Evolutionary conservation across 2,888 invertebrate genomes (phyloP).

Genomic region (Pammene aurita): DNA sequence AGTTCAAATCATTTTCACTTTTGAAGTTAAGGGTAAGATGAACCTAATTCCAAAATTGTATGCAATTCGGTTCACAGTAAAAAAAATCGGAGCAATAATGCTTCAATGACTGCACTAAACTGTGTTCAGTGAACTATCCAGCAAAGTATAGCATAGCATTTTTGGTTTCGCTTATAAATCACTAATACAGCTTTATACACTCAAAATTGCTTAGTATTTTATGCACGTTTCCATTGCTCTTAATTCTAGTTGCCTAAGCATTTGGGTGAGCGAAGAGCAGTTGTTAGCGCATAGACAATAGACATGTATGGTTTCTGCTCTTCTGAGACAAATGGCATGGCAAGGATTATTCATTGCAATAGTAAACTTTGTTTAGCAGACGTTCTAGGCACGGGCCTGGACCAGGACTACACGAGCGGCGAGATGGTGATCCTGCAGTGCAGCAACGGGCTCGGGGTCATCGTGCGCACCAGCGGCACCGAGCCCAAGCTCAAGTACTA

Average conservation of each 20-base stretch:
- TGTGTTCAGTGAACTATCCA: too few species aligned
- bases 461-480: conserved; percentile 97
- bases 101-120: too few species aligned
- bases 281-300: too few species aligned
- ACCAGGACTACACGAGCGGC: conserved; percentile 79
- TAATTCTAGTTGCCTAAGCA: too few species aligned
- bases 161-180: background rate
- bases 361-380: conserved; percentile 49
- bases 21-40: too few species aligned
- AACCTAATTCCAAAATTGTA: too few species aligned
- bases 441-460: conserved; percentile 92
- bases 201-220: background rate
- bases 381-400: conserved; percentile 73
- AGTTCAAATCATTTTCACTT: too few species aligned
- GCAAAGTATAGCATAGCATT: too few species aligned
- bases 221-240: background rate
- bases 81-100: too few species aligned
- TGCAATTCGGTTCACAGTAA: too few species aligned
- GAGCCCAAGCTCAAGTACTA: conserved; percentile 99
- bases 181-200: background rate
- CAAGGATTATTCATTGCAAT: background rate
- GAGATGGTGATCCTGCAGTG: conserved; percentile 99
- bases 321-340: background rate
- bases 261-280: too few species aligned
- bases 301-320: background rate